Evolutionary conservation across 2,113 vertebrate species (phyloP).

Genomic region (Sapayoa aenigma): DNA sequence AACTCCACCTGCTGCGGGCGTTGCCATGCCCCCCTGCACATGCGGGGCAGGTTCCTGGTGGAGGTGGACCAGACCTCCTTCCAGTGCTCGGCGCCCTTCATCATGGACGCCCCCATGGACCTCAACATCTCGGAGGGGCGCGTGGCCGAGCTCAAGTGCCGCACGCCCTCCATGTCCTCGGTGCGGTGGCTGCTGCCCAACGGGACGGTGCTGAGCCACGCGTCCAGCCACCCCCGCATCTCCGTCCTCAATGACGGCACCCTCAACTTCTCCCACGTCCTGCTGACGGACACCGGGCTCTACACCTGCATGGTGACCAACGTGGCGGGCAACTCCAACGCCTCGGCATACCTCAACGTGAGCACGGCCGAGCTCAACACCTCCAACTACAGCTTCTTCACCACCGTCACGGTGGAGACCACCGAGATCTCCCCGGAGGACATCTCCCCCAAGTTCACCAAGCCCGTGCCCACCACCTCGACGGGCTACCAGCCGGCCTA

Average conservation of each 20-base stretch:
- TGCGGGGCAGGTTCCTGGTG: constrained; percentile 90
- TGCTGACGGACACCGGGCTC: constrained; percentile 87
- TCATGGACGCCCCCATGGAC: constrained; percentile 91
- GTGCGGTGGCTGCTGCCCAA: constrained; percentile 95
- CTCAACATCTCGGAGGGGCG: constrained; percentile 95
- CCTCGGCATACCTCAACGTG: constrained; percentile 96
- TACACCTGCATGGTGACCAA: constrained; percentile 99
- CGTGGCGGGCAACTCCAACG: constrained; percentile 95
- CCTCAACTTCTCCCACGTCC: constrained; percentile 92
- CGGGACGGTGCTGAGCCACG: constrained; percentile 92
- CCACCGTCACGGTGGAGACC: constrained; percentile 94
- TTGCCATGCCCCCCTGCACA: constrained; percentile 89
- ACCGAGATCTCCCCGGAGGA: constrained; percentile 88
- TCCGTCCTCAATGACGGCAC: constrained; percentile 93
- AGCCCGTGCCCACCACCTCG: constrained; percentile 87
- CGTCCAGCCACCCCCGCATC: constrained; percentile 89
- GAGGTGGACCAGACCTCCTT: constrained; percentile 94
- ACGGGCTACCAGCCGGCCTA: constrained; percentile 95
- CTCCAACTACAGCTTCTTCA: constrained; percentile 96
- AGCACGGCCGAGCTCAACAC: constrained; percentile 96
- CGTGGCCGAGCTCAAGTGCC: constrained; percentile 91
- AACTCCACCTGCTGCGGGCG: constrained; percentile 97
- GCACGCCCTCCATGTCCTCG: constrained; percentile 92
- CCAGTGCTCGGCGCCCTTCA: constrained; percentile 94
- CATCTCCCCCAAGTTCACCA: constrained; percentile 83